Base-by-base conservation (phyloP, 2,888 invertebrate species). In the Yponomeuta sedellus region DNA sequence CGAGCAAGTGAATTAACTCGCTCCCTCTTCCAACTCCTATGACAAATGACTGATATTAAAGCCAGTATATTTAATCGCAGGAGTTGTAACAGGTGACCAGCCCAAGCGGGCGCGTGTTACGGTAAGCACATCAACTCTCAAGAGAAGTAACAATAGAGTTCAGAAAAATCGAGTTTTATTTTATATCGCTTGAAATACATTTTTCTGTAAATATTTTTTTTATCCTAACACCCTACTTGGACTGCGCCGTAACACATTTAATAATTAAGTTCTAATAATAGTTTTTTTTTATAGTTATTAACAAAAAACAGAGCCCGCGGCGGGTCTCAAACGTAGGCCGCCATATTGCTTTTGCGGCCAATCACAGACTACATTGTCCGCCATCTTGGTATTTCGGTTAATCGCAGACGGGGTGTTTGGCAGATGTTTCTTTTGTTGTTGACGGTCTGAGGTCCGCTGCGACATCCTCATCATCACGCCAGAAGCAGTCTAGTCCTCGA, bases 401-500 rank as follows among this genome's bases (percentile, higher is more conserved):
- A 28, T 10, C 58, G n/a, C 22, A 16, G 44, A 52, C 44, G 12
- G 44, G 44, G 16, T 52, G 12, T 52, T 52, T 19, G 25, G n/a
- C 62, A 62, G 39, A 62, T 62, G 62, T 34, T 34, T 19, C 10
- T 40, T 63, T 63, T 25, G n/a, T 57, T 22, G 39, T 11, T 10
- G 44, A 20, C 10, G 63, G 63, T 22, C 19, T 20, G 12, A 44
- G 63, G 44, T 63, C 63, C 63, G 63, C 39, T 20, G 12, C 63
- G 16, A 28, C 16, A 6, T 8, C 34, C 34, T 34, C 61, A 61
- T 61, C 61, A 12, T 61, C 16, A 12, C 2, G 59, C 22, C n/a
- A 11, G 11, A 1, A 4, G 10, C 52, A 19, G 20, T 10, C 16
- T 97, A 98, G 90, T 99, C 99, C 93, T 99, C 99, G 81, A 99